Evolutionary conservation across 1,140 invertebrate species (phyloP).

Genomic region (Campoletis sonorensis): DNA sequence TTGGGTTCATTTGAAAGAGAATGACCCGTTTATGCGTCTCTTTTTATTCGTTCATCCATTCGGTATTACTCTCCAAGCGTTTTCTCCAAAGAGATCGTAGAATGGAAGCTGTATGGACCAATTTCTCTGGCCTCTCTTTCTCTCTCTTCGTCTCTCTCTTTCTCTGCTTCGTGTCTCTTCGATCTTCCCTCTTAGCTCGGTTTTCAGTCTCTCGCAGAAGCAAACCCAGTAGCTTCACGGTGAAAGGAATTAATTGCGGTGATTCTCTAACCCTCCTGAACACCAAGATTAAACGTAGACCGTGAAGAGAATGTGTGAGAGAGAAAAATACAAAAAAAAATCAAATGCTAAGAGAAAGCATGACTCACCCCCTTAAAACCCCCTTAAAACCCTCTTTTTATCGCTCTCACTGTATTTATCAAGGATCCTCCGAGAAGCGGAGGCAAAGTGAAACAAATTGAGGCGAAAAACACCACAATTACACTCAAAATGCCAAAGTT

Average conservation of each 20-base stretch:
- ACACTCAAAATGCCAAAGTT: not conserved
- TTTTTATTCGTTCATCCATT: not conserved
- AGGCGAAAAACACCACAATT: not conserved
- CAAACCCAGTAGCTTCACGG: not conserved
- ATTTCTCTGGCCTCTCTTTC: not conserved
- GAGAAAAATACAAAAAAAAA: not conserved
- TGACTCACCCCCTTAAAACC: not conserved
- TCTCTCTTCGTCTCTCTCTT: not conserved
- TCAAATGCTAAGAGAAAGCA: not conserved
- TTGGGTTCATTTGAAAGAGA: not conserved
- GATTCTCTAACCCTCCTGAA: conserved; percentile 6
- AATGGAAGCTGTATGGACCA: conserved; percentile 10
- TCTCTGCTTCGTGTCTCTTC: not conserved
- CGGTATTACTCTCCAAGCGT: not conserved
- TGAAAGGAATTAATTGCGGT: conserved; percentile 19
- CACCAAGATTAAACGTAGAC: not conserved
- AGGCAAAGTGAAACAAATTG: conserved; percentile 3
- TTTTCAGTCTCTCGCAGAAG: not conserved
- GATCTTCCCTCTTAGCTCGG: conserved; percentile 10
- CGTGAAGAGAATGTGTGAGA: not conserved
- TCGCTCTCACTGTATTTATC: not conserved
- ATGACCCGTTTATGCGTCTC: not conserved
- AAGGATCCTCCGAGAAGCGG: not conserved
- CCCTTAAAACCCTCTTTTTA: not conserved
- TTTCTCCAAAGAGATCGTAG: not conserved